Conservation (phyloP, 2,113 vertebrate genomes). For the Xiphophorus maculatus region DNA sequence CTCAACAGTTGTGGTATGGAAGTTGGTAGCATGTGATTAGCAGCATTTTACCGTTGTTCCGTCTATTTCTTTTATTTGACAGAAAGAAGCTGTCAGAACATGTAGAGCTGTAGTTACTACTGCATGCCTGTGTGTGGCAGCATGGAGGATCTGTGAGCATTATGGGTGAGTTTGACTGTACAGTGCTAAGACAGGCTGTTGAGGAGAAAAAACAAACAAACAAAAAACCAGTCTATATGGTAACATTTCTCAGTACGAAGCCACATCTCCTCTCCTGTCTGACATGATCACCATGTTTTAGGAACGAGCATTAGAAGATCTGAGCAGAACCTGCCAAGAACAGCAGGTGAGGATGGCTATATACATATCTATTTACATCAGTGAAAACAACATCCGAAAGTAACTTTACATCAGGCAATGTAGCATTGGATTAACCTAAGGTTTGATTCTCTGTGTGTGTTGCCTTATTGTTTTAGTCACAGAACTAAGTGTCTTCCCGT, state of each 20-base stretch:
- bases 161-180: conserved; percentile 53
- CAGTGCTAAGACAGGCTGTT: conserved; percentile 50
- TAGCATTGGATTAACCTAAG: conserved; percentile 13
- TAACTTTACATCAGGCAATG: conserved; percentile 49
- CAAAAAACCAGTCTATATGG: too few relatives aligned
- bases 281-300: conserved; percentile 17
- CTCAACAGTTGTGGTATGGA: conserved; percentile 27
- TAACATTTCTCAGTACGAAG: not conserved
- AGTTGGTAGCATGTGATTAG: conserved; percentile 34
- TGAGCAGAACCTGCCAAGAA: conserved; percentile 42
- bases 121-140: conserved; percentile 32
- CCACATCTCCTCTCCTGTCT: not conserved
- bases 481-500: not conserved
- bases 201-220: conserved; percentile 6
- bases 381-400: conserved; percentile 33
- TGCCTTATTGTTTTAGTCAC: conserved; percentile 12
- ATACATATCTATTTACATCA: conserved; percentile 65
- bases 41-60: conserved; percentile 45
- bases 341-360: conserved; percentile 59
- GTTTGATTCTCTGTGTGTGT: not conserved
- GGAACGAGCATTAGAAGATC: conserved; percentile 25
- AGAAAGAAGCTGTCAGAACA: conserved; percentile 5
- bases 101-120: conserved; percentile 6
- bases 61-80: not conserved
- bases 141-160: conserved; percentile 48